A percentile compares a stretch with the other conserved stretches of the same genome.
phyloP scores from a whole-genome alignment of 2,113 vertebrate species.

The Gopherus flavomarginatus region DNA sequence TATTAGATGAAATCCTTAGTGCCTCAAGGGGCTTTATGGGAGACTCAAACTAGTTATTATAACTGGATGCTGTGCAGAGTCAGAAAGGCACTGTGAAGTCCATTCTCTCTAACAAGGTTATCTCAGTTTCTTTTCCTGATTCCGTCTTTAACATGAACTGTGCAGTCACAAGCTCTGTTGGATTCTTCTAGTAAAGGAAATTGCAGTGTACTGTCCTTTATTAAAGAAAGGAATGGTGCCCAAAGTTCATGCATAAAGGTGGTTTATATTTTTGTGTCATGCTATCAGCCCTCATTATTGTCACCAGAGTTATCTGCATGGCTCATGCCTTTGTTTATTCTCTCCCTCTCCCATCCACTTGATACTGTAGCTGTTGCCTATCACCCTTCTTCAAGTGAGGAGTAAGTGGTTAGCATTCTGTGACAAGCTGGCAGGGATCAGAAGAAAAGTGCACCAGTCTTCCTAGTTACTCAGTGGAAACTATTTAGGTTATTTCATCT shows the following conservation, averaged over 20 bases:
- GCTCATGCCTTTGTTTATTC: slow-evolving; percentile 56
- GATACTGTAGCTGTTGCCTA: slow-evolving; percentile 44
- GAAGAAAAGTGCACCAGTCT: slow-evolving; percentile 25
- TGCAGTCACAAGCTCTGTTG: neutral
- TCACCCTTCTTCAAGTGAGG: slow-evolving; percentile 31
- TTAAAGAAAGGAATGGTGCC: neutral
- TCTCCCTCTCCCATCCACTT: slow-evolving; percentile 42
- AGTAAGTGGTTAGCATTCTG: slow-evolving; percentile 23
- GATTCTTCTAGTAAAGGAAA: slow-evolving; percentile 26
- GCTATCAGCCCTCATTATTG: slow-evolving; percentile 51
- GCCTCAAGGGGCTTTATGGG: neutral
- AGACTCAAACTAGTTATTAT: slow-evolving; percentile 22
- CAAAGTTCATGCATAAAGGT: neutral
- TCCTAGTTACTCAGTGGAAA: neutral
- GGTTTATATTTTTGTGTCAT: slow-evolving; percentile 51
- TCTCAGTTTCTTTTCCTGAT: slow-evolving; percentile 11
- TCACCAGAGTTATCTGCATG: slow-evolving; percentile 61
- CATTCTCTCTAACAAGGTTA: slow-evolving; percentile 12
- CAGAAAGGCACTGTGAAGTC: neutral
- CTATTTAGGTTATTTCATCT: slow-evolving; percentile 34
- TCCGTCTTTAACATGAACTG: neutral
- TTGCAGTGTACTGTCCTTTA: neutral
- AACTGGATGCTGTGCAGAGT: neutral
- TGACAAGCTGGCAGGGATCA: slow-evolving; percentile 62
- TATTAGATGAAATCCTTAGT: neutral